Evolutionary conservation across 2,797 vertebrate genomes (phyloP), one percentile per base, ranked within the genome.

Genomic region (Coregonus sp.): DNA sequence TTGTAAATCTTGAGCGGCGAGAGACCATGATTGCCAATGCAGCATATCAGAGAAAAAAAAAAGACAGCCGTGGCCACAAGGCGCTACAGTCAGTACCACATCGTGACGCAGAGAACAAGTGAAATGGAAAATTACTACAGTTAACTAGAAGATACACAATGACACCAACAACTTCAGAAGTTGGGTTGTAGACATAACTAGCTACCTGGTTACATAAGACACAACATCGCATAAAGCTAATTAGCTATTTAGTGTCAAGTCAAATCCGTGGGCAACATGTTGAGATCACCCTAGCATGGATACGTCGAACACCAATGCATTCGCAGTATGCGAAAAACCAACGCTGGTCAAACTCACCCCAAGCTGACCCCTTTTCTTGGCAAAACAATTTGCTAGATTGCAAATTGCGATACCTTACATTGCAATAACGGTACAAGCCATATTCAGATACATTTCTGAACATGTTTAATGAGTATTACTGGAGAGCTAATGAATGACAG

Each of bases 1-100:
- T 74, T 73, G 75, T 84, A 82, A 82, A 84, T 84, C 78, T 67
- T 77, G 56, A 29, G 70, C 4, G 50, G 70, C 5, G 50, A 12
- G 15, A 72, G 54, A 29, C n/a, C 25, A 73, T 59, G 70, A 72
- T 37, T 12, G 74, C 72, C 84, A 80, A 61, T 80, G 84, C 78
- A 54, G 80, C 80, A 79, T 56, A 61, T 75, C 51, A 35, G 74
- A 15, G 52, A 29, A 63, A 11, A 54, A 33, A 20, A 37, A 70
- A 25, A 40, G 51, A 11, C 2, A 35, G 37, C 75, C 7, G 73
- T 59, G 68, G 63, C 18, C 65, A 63, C 61, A 15, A n/a, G 56
- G 47, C 7, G 25, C 54, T 40, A 56, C 73, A 79, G 63, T 79
- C 73, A 79, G 63, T 79, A 76, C 80, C 74, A 73, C 72, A 68